Percentiles rank a stretch among this genome's conserved stretches.
phyloP scores from a whole-genome alignment of 2,113 vertebrate species.

The human region DNA sequence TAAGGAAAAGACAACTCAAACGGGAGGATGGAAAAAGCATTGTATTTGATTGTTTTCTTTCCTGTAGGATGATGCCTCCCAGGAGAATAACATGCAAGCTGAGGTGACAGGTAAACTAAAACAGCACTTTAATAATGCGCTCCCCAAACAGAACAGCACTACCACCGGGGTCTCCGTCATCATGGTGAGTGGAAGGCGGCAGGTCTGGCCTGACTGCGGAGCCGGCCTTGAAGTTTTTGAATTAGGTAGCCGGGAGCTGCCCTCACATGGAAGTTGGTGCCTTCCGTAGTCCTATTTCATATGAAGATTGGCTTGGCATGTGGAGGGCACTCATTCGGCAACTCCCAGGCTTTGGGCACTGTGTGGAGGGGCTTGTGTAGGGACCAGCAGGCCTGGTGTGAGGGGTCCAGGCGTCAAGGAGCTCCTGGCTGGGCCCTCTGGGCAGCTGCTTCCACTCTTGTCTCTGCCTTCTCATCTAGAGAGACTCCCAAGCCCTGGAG shows the following conservation, averaged over 20 bases:
- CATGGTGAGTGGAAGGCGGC: constrained; percentile 89
- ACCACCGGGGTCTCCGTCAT: constrained; percentile 94
- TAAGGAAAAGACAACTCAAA: not conserved
- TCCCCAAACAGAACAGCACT: constrained; percentile 91
- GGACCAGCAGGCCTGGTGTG: not conserved
- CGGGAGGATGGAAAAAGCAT: accelerated
- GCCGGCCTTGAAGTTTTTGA: accelerated
- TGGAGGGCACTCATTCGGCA: accelerated
- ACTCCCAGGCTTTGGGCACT: not conserved
- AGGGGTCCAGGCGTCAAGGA: accelerated
- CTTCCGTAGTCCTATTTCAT: not conserved
- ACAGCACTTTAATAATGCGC: constrained; percentile 95
- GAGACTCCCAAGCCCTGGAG: not conserved
- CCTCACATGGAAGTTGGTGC: not conserved
- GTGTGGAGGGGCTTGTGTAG: not conserved
- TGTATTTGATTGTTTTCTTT: not conserved
- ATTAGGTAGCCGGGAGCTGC: not conserved
- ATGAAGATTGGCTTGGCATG: not conserved
- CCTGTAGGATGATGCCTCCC: constrained; percentile 90
- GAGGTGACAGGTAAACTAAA: constrained; percentile 98
- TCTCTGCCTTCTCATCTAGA: not conserved
- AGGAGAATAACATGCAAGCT: constrained; percentile 95
- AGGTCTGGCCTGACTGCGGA: not conserved
- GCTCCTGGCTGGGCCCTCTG: not conserved
- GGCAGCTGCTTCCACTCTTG: not conserved